Evolutionary conservation across 1,140 invertebrate genomes (phyloP).

Genomic region (Maconellicoccus hirsutus): DNA sequence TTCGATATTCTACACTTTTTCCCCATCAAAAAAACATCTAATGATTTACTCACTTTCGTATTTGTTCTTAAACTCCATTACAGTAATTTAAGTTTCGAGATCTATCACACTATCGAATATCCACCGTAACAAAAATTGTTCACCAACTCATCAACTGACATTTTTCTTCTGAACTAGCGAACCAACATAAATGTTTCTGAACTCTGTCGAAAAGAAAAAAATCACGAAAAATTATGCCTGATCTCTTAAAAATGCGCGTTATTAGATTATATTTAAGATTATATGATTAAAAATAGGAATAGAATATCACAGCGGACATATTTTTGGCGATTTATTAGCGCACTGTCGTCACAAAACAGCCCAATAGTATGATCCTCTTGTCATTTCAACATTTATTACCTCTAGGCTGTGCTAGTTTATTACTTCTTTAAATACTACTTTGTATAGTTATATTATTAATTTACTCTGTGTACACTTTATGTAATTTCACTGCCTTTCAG

Average conservation of each 20-base stretch:
- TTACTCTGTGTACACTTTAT: neutral
- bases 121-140: no score
- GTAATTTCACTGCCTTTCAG: neutral
- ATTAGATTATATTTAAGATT: neutral
- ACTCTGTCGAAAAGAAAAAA: neutral
- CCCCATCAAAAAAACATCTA: no score
- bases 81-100: no score
- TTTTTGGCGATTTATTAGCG: neutral
- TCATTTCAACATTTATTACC: neutral
- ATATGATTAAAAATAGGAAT: neutral
- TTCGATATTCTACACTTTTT: no score
- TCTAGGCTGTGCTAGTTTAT: slow-evolving; percentile 7
- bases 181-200: no score
- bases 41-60: no score
- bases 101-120: no score
- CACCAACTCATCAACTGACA: no score
- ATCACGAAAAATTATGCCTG: neutral
- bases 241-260: neutral
- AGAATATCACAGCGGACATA: neutral
- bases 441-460: neutral
- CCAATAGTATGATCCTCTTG: neutral
- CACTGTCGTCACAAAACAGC: neutral
- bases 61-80: no score
- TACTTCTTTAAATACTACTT: slow-evolving; percentile 9
- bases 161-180: no score